Evolutionary conservation across 2,888 invertebrate species (phyloP), one percentile per base, ranked within the genome.

Genomic region (Andrena chrysosceles): DNA sequence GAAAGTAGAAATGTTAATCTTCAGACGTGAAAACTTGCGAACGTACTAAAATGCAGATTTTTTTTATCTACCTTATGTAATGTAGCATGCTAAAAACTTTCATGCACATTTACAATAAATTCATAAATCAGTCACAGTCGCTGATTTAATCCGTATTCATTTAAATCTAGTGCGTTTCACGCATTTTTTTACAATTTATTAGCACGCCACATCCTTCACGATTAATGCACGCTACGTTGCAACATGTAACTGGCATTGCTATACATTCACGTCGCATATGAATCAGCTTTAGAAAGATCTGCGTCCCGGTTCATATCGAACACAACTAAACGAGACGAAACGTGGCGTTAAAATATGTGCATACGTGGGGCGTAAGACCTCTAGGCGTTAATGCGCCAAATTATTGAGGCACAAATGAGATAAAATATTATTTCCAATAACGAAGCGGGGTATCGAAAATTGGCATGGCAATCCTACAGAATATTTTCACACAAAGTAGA

Each of bases 161-260:
- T 59, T 74, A 20, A 77, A 49, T 56, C 49, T 33, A 48, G 13
- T 26, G 48, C 6, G 10, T 35, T 13, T 4, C 29, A 23, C 68
- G 64, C 8, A 63, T 68, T 76, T 42, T 42, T 62, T 48, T 16
- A 13, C 20, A 33, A 76, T 76, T 76, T 64, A 69, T 69, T 10
- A 54, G 13, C 54, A n/a, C 60, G 76, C 20, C 16, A 54, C 52
- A 48, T 48, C 16, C 1, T 5, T 5, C 26, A 3, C 35, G 54
- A 68, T 63, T 68, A 42, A 42, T 42, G 42, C 42, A 13, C 42
- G 42, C 42, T 42, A 13, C 42, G 13, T 42, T 42, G 42, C 52
- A 33, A 54, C n/a, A 20, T 33, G 56, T 56, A 54, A 42, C 23
- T 63, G 42, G n/a, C 33, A 59, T 33, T 13, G 26, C 5, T 23